Percentiles rank a stretch among this genome's conserved stretches.
These are phyloP conservation scores for Chelonus insularis DNA, from an alignment of 1,140 invertebrate species.

Conservation along the genomic window DNA sequence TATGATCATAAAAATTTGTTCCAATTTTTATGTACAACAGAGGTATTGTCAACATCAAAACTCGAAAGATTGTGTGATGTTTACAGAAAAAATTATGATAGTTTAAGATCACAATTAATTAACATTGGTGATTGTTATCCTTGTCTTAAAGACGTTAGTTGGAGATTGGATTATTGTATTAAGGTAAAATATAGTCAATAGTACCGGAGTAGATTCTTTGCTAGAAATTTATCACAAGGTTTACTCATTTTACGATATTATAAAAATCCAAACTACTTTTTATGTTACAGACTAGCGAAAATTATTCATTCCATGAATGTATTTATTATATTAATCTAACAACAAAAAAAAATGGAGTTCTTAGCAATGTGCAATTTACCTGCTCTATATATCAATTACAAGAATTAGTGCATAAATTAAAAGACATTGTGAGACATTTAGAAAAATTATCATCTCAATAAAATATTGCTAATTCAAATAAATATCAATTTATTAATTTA, in stretches of 20 bases:
- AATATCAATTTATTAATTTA: too few relatives aligned
- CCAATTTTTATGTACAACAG: slow-evolving; percentile 40
- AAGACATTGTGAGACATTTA: slow-evolving; percentile 66
- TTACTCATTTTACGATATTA: neutral
- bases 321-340: slow-evolving; percentile 56
- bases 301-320: slow-evolving; percentile 47
- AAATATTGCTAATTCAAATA: too few relatives aligned
- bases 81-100: slow-evolving; percentile 50
- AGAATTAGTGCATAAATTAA: slow-evolving; percentile 69
- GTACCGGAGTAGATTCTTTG: too few relatives aligned
- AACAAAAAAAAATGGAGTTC: slow-evolving; percentile 53
- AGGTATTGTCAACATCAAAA: slow-evolving; percentile 35
- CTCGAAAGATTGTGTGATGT: slow-evolving; percentile 46
- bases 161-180: slow-evolving; percentile 66
- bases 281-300: slow-evolving; percentile 55
- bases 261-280: slow-evolving; percentile 13
- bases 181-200: slow-evolving; percentile 51
- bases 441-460: slow-evolving; percentile 51
- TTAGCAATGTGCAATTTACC: slow-evolving; percentile 62
- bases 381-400: slow-evolving; percentile 68
- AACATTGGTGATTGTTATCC: slow-evolving; percentile 60
- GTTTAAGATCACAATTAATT: too few relatives aligned
- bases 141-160: slow-evolving; percentile 68
- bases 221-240: too few relatives aligned
- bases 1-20: slow-evolving; percentile 46